phyloP scores from a whole-genome alignment of 2,797 vertebrate genomes.

The Epinephelus awoara region DNA sequence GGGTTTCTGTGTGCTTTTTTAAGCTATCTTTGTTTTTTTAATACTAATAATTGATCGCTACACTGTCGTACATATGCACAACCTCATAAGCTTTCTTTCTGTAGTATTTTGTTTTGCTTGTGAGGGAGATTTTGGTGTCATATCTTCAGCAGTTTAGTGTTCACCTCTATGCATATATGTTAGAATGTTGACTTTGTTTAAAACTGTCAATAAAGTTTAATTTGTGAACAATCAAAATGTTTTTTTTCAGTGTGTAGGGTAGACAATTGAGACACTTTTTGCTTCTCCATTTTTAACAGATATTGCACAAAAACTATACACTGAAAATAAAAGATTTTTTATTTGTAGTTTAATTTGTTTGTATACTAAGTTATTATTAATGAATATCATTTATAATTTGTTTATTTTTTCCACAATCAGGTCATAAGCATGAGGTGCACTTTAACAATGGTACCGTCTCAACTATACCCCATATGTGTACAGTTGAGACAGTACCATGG shows the following conservation, averaged over 20 bases:
- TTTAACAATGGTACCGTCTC: too few species aligned
- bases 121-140: not conserved
- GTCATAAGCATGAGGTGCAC: too few species aligned
- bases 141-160: not conserved
- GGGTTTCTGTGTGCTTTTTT: not conserved
- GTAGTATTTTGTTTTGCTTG: not conserved
- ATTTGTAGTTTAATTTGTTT: too few species aligned
- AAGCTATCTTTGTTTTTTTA: not conserved
- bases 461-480: too few species aligned
- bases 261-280: too few species aligned
- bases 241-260: not conserved
- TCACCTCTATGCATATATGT: not conserved
- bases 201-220: conserved; percentile 35
- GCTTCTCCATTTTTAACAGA: too few species aligned
- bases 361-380: too few species aligned
- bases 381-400: too few species aligned
- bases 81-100: not conserved
- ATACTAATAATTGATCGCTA: not conserved
- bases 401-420: too few species aligned
- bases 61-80: not conserved
- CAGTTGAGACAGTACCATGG: too few species aligned
- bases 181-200: not conserved
- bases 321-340: too few species aligned
- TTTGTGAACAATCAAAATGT: not conserved
- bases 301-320: too few species aligned